Conservation (phyloP, 2,797 vertebrate genomes). For the Tangara arthus region DNA sequence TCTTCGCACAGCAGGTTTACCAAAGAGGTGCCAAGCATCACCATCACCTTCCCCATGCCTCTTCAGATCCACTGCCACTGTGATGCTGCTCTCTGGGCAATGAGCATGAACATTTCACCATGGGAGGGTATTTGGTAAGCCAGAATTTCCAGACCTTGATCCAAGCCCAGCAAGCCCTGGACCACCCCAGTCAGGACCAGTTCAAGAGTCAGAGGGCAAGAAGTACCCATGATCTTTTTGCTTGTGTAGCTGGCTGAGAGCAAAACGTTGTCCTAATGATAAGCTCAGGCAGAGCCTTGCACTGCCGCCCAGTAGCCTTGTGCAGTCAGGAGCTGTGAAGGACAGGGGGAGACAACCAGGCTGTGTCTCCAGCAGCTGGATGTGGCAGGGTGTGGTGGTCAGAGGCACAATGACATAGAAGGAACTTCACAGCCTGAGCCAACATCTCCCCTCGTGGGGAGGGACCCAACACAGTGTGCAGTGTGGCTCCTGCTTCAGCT, state of each 20-base stretch:
- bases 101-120: background rate
- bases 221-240: background rate
- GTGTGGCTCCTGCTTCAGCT: background rate
- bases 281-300: background rate
- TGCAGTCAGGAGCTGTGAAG: background rate
- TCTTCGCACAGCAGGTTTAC: background rate
- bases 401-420: background rate
- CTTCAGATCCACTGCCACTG: accelerated
- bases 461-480: accelerated
- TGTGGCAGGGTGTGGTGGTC: background rate
- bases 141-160: background rate
- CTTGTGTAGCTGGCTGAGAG: background rate
- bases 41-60: background rate
- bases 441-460: background rate
- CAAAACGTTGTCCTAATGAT: background rate
- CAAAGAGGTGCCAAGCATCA: background rate
- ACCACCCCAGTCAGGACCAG: background rate
- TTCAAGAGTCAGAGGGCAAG: background rate
- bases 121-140: background rate
- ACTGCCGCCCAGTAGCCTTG: accelerated
- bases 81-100: accelerated
- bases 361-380: background rate
- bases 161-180: background rate
- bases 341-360: background rate
- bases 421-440: background rate